phyloP scores from a whole-genome alignment of 1,140 invertebrate genomes.

The Rhizoglyphus robini region DNA sequence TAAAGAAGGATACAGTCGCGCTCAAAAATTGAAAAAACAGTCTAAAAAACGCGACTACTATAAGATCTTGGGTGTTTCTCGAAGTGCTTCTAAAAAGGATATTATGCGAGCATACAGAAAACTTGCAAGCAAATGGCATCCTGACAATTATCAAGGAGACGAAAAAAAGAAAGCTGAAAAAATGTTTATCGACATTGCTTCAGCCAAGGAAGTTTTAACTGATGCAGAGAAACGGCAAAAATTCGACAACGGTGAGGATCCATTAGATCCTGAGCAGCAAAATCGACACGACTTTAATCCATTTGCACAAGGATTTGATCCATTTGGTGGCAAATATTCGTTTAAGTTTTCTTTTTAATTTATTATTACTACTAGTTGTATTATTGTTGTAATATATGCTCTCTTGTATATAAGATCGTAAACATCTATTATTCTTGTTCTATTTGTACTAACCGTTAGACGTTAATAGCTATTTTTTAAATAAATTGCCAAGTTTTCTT shows the following conservation, averaged over 20 bases:
- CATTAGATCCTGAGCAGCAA: conserved; percentile 79
- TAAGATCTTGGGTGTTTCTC: conserved; percentile 70
- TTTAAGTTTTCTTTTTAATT: conserved; percentile 17
- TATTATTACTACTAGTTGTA: background rate
- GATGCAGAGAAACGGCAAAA: conserved; percentile 75
- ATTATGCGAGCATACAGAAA: conserved; percentile 94
- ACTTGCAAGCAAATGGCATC: conserved; percentile 96
- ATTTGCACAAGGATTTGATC: conserved; percentile 22
- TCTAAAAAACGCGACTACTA: conserved; percentile 92
- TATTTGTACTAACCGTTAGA: background rate
- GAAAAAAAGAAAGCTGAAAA: conserved; percentile 86
- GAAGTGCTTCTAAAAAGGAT: conserved; percentile 72
- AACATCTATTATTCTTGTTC: background rate
- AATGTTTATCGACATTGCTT: conserved; percentile 96
- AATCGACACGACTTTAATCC: conserved; percentile 29
- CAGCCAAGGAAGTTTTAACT: conserved; percentile 87
- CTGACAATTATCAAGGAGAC: conserved; percentile 82
- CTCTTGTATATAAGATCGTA: background rate
- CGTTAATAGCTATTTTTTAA: conserved; percentile 1
- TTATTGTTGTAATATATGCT: background rate
- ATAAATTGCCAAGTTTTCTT: background rate
- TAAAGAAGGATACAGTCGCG: conserved; percentile 71
- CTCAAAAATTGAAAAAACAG: conserved; percentile 86
- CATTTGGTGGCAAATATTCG: conserved; percentile 16
- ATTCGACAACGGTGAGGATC: conserved; percentile 91